A percentile compares a stretch with the other conserved stretches of the same genome.
Conservation (phyloP, 2,113 vertebrate genomes). For the Hoplias malabaricus region DNA sequence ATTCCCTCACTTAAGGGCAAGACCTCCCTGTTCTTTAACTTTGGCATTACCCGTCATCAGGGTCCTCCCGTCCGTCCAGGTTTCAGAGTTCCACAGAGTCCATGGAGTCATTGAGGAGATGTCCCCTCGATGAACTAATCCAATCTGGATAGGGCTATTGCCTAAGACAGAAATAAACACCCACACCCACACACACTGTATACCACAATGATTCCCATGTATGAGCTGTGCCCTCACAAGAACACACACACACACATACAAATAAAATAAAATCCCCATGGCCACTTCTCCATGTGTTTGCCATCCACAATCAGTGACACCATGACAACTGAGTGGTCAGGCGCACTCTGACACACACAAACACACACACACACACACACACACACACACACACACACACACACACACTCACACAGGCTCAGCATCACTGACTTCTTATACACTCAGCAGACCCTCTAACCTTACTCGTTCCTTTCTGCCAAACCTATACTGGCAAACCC, state of each 20-base stretch:
- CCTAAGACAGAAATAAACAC: no score
- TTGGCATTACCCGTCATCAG: no score
- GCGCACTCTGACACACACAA: neutral
- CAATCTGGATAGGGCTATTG: no score
- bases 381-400: neutral
- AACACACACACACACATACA: neutral
- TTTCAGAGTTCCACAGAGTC: no score
- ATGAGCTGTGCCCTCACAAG: neutral
- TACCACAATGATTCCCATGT: no score
- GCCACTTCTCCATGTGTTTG: slow-evolving; percentile 19
- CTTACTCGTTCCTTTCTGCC: neutral
- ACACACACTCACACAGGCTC: neutral
- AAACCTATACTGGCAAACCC: slow-evolving; percentile 36
- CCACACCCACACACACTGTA: no score
- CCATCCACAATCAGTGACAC: slow-evolving; percentile 11
- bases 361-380: neutral
- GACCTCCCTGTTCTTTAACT: no score
- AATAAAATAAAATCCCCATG: no score
- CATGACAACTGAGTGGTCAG: slow-evolving; percentile 36
- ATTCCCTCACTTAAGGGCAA: no score
- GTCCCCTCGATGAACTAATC: no score
- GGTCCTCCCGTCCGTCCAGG: no score
- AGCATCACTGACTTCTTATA: slow-evolving; percentile 24
- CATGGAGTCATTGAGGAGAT: no score
- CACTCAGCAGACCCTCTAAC: slow-evolving; percentile 36